A percentile compares a stretch with the other conserved stretches of the same genome.
phyloP scores from a whole-genome alignment of 2,888 invertebrate species.

The Diachrysia chrysitis region DNA sequence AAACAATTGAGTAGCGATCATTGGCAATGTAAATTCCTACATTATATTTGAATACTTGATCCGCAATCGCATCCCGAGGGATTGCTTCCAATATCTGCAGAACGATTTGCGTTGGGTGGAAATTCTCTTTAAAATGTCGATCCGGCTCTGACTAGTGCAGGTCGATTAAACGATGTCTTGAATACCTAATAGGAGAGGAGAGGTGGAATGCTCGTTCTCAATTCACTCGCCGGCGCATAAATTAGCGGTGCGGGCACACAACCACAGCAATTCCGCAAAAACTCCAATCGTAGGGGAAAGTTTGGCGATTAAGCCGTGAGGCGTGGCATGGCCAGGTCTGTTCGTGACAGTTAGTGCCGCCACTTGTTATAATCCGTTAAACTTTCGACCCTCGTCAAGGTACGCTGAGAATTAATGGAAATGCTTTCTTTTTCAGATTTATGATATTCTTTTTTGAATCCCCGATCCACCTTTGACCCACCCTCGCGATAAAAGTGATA shows the following conservation, averaged over 20 bases:
- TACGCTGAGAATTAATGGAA: slow-evolving; percentile 84
- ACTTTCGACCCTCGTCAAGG: slow-evolving; percentile 89
- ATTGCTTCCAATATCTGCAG: slow-evolving; percentile 71
- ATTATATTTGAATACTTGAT: slow-evolving; percentile 67
- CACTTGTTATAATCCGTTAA: slow-evolving; percentile 88
- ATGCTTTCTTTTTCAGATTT: slow-evolving; percentile 81
- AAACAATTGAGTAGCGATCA: slow-evolving; percentile 52
- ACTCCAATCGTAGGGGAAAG: slow-evolving; percentile 87
- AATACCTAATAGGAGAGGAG: slow-evolving; percentile 83
- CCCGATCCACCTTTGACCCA: slow-evolving; percentile 57
- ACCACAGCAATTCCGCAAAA: slow-evolving; percentile 85
- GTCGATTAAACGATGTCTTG: slow-evolving; percentile 86
- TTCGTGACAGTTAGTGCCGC: slow-evolving; percentile 87
- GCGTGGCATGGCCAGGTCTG: slow-evolving; percentile 87
- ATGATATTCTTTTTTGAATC: slow-evolving; percentile 65
- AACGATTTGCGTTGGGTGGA: slow-evolving; percentile 73
- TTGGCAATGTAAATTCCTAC: slow-evolving; percentile 61
- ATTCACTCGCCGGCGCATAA: slow-evolving; percentile 83
- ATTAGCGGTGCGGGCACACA: slow-evolving; percentile 81
- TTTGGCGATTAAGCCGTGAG: slow-evolving; percentile 88
- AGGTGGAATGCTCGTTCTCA: slow-evolving; percentile 74
- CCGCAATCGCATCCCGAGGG: slow-evolving; percentile 68
- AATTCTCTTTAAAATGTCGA: slow-evolving; percentile 77
- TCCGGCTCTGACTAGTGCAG: slow-evolving; percentile 69
- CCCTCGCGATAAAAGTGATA: slow-evolving; percentile 56